phyloP scores from a whole-genome alignment of 2,797 vertebrate genomes.

The Diplodus puntazzo region DNA sequence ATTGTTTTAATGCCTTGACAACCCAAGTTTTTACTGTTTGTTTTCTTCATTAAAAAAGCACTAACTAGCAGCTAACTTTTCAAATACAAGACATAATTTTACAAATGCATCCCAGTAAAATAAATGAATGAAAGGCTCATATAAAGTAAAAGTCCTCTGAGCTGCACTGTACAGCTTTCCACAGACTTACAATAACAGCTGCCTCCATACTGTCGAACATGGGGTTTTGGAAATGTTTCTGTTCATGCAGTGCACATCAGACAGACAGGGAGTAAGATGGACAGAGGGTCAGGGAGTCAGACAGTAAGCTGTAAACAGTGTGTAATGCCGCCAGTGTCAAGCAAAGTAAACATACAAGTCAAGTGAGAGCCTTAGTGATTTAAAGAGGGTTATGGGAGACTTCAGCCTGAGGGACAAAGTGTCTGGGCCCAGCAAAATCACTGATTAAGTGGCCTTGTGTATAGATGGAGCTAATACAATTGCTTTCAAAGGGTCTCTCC shows the following conservation, averaged over 20 bases:
- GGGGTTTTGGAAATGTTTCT: background rate
- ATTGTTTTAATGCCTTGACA: too few species aligned
- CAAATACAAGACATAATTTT: background rate
- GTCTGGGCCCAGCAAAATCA: constrained; percentile 43
- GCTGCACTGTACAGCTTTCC: background rate
- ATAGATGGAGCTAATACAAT: constrained; percentile 53
- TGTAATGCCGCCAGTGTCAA: constrained; percentile 17
- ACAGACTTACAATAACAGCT: background rate
- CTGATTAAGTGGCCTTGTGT: constrained; percentile 69
- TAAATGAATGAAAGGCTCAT: too few species aligned
- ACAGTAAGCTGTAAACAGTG: constrained; percentile 31
- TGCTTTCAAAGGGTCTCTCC: constrained; percentile 31
- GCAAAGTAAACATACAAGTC: constrained; percentile 57
- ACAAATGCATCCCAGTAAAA: background rate
- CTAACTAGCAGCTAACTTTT: background rate
- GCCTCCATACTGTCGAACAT: background rate
- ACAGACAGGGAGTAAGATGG: background rate
- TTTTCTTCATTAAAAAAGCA: background rate
- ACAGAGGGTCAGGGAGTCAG: constrained; percentile 7
- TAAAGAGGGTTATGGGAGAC: constrained; percentile 54
- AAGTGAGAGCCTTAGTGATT: constrained; percentile 58
- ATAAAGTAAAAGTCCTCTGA: background rate
- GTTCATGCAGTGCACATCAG: background rate
- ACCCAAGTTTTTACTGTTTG: background rate
- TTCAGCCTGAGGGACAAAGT: constrained; percentile 53